Evolutionary conservation across 2,888 invertebrate species (phyloP).

Genomic region (Eupithecia exiguata): DNA sequence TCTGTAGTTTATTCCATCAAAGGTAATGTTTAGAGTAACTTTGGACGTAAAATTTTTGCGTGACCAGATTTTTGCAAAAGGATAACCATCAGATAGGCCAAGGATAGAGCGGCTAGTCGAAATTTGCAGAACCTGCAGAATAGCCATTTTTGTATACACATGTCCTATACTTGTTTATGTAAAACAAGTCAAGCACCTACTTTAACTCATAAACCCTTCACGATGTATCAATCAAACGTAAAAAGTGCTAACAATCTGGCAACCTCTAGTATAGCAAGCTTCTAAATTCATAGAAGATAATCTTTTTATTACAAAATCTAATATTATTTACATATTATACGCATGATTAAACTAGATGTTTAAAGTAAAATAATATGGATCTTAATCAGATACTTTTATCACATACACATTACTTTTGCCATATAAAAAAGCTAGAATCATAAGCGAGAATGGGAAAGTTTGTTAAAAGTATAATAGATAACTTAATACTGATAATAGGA

Average conservation of each 20-base stretch:
- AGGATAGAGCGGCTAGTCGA: background rate
- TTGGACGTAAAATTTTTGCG: background rate
- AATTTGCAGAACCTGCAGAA: background rate
- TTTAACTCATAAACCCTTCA: background rate
- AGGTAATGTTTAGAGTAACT: background rate
- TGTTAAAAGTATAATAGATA: conserved; percentile 66
- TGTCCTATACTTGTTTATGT: background rate
- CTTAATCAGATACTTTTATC: conserved; percentile 77
- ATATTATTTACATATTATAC: conserved; percentile 73
- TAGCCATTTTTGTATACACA: background rate
- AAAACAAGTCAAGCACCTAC: background rate
- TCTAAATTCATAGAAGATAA: conserved; percentile 51
- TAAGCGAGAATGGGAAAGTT: conserved; percentile 57
- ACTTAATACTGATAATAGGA: conserved; percentile 57
- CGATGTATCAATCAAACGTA: background rate
- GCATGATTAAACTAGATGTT: conserved; percentile 69
- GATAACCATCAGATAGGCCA: conserved; percentile 2
- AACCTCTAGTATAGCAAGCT: conserved; percentile 41
- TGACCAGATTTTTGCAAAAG: background rate
- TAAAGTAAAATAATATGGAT: conserved; percentile 71
- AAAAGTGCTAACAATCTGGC: conserved; percentile 27
- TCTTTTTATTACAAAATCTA: conserved; percentile 67
- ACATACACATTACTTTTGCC: conserved; percentile 72
- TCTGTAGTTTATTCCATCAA: too few species aligned
- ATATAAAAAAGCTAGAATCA: conserved; percentile 55